phyloP scores from a whole-genome alignment of 2,888 invertebrate species.

The Harmothoe impar region DNA sequence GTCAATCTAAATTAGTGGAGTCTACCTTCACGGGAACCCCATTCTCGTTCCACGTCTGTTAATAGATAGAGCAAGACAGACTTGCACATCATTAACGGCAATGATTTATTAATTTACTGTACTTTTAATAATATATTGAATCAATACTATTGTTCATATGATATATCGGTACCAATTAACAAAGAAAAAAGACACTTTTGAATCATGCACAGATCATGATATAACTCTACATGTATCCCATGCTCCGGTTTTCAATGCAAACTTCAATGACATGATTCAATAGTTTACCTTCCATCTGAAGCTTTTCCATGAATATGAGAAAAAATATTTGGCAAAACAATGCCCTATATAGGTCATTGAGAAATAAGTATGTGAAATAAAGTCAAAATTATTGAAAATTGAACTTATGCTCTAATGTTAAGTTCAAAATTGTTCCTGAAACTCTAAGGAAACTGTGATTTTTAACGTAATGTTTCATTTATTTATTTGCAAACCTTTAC shows the following conservation, averaged over 20 bases:
- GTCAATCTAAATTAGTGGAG: neutral
- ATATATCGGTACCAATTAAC: too few relatives aligned
- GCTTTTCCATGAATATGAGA: neutral
- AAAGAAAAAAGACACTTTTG: too few relatives aligned
- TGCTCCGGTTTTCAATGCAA: neutral
- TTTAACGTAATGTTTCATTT: too few relatives aligned
- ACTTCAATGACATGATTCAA: neutral
- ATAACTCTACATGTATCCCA: neutral
- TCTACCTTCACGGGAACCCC: conserved; percentile 17
- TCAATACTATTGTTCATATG: too few relatives aligned
- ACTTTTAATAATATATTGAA: neutral
- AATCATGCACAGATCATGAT: neutral
- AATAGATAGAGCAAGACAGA: conserved; percentile 30
- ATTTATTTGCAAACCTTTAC: too few relatives aligned
- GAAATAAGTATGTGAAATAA: too few relatives aligned
- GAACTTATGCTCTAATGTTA: too few relatives aligned
- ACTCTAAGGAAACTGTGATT: too few relatives aligned
- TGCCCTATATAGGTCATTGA: neutral
- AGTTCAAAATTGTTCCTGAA: too few relatives aligned
- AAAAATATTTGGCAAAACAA: neutral
- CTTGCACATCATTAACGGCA: conserved; percentile 37
- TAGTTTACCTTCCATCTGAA: neutral
- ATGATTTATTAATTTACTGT: neutral
- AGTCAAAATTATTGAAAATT: too few relatives aligned
- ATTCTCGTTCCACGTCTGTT: conserved; percentile 49